Evolutionary conservation across 2,888 invertebrate genomes (phyloP).

Genomic region (Alviniconcha strummeri): DNA sequence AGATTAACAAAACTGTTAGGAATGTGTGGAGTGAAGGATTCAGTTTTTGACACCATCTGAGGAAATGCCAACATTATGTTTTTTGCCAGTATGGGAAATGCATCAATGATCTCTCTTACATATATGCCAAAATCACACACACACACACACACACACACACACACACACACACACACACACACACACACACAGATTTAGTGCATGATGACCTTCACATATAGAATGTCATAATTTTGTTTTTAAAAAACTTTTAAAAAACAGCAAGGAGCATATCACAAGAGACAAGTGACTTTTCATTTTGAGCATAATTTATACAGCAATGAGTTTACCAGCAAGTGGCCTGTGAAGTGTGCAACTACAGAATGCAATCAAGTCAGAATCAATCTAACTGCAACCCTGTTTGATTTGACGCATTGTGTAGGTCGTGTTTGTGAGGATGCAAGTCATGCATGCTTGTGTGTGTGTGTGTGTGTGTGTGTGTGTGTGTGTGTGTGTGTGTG

Average conservation of each 20-base stretch:
- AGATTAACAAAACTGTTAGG: no score
- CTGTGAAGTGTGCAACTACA: background rate
- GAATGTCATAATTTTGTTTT: background rate
- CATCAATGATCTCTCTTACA: background rate
- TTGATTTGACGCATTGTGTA: no score
- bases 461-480: background rate
- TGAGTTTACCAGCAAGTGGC: background rate
- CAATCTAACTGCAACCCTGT: no score
- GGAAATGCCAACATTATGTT: background rate
- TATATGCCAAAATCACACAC: background rate
- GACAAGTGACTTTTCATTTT: background rate
- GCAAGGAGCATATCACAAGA: background rate
- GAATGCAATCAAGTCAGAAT: background rate
- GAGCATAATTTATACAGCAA: background rate
- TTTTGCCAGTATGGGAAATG: background rate
- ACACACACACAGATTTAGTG: background rate
- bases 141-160: background rate
- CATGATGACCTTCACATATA: background rate
- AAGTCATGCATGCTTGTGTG: background rate
- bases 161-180: background rate
- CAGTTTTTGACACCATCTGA: background rate
- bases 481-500: constrained; percentile 1
- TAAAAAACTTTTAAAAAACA: background rate
- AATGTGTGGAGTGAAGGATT: background rate
- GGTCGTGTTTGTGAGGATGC: no score